Evolutionary conservation across 2,113 vertebrate genomes (phyloP).

Genomic region (Albula goreensis): DNA sequence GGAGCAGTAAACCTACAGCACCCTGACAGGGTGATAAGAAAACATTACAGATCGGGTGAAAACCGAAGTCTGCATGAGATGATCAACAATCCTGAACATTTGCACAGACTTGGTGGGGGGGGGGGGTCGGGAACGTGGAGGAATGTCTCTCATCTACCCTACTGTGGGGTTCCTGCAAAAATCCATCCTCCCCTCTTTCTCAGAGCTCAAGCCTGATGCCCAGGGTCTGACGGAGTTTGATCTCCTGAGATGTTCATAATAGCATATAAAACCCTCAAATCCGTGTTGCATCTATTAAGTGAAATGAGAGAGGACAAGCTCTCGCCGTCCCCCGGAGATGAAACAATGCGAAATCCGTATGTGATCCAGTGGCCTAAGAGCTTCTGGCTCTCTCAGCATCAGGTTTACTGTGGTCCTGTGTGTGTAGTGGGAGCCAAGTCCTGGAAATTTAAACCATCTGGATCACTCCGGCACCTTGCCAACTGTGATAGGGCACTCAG

Average conservation of each 20-base stretch:
- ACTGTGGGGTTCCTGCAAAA: background rate
- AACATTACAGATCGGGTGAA: background rate
- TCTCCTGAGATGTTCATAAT: constrained; percentile 50
- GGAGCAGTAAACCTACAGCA: background rate
- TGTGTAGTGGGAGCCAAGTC: constrained; percentile 12
- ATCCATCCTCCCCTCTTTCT: background rate
- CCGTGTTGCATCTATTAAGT: constrained; percentile 40
- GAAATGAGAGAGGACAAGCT: constrained; percentile 40
- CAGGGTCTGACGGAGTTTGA: constrained; percentile 48
- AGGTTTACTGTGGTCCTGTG: background rate
- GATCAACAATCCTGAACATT: background rate
- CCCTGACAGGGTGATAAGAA: background rate
- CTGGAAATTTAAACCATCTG: constrained; percentile 52
- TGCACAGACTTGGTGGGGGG: background rate
- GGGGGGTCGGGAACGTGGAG: background rate
- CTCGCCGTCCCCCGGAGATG: constrained; percentile 34
- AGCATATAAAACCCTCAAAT: constrained; percentile 49
- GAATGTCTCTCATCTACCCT: background rate
- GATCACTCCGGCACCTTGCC: constrained; percentile 42
- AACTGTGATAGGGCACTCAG: constrained; percentile 42
- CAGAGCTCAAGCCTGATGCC: background rate
- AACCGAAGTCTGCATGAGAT: background rate
- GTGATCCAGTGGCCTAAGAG: constrained; percentile 1
- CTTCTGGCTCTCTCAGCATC: background rate
- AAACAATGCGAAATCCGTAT: constrained; percentile 39